Base-by-base conservation (phyloP, 2,113 vertebrate genomes). In the Menura novaehollandiae region DNA sequence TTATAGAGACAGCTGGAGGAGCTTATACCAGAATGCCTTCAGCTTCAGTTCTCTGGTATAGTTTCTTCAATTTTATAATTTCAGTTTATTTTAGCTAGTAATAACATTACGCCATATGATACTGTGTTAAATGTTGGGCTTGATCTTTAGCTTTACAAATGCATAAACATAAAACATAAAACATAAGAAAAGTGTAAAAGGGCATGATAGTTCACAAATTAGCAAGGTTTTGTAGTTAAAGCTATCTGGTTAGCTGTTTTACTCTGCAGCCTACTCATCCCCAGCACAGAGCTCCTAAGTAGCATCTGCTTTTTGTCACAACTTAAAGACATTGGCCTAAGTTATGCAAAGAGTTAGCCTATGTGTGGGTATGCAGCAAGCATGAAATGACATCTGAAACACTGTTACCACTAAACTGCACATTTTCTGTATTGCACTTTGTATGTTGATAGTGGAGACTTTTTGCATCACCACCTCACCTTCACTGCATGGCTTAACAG, bases 171-270 rank as follows among this genome's bases (percentile, higher is more conserved):
- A 86, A 80, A 89, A 72, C 83, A 60, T 53, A 83, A 91, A 90
- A 63, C 23, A 19, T 35, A 52, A 66, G 32, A 90, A 88, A 89
- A 80, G 63, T 64, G 39, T 86, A 81, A 67, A 86, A 83, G 59
- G 69, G 56, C 43, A 86, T 52, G 58, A 55, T 13, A 91, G 46
- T 90, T 90, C 88, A 86, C 67, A 90, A 86, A 91, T 90, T 51
- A 96, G 68, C 79, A 96, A 93, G 85, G 85, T 88, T 96, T 84
- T 95, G 27, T 66, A 37, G 66, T 73, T 86, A 67, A 90, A 88
- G 56, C 68, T 95, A 59, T 89, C 92, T 92, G 72, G 43, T 90
- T 96, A 96, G 59, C 90, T 96, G 75, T 71, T 95, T 90, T 58
- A 43, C 67, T 93, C 59, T 90, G 85, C 85, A 96, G 78, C 82